phyloP scores from a whole-genome alignment of 2,888 invertebrate genomes.

The Lacanobia oleracea region DNA sequence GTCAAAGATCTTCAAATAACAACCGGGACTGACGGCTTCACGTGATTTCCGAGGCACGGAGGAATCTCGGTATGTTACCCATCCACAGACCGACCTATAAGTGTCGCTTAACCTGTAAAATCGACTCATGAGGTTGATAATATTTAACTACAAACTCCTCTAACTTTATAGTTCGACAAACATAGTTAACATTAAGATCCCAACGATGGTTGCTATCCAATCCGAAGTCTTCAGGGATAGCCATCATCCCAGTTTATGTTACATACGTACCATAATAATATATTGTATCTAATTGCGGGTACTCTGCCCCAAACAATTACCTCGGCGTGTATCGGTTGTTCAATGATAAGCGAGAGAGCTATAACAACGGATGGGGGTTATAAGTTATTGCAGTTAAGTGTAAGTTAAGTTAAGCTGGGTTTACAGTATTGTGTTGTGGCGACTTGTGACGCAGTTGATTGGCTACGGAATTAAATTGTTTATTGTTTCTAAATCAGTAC shows the following conservation, averaged over 20 bases:
- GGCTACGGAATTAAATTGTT: too few relatives aligned
- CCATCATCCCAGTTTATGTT: constrained; percentile 13
- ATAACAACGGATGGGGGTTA: constrained; percentile 26
- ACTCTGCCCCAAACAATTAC: constrained; percentile 44
- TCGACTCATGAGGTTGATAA: background rate
- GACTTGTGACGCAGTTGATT: too few relatives aligned
- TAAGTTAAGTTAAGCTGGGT: constrained; percentile 10
- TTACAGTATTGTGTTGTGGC: too few relatives aligned
- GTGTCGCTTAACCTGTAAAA: background rate
- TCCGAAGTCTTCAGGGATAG: constrained; percentile 11
- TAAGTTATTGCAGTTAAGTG: constrained; percentile 30
- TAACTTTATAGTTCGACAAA: background rate
- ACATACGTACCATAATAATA: constrained; percentile 9
- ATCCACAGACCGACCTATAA: background rate
- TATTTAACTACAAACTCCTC: background rate
- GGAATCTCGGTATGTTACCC: too few relatives aligned
- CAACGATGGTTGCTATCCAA: background rate
- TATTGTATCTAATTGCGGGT: constrained; percentile 35
- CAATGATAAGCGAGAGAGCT: constrained; percentile 48
- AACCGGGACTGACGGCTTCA: too few relatives aligned
- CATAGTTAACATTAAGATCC: background rate
- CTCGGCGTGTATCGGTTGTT: constrained; percentile 30
- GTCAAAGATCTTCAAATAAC: too few relatives aligned
- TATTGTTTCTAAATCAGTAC: too few relatives aligned
- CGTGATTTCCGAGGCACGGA: too few relatives aligned